Evolutionary conservation across 2,888 invertebrate genomes (phyloP).

Genomic region (Cerceris ruficornis): DNA sequence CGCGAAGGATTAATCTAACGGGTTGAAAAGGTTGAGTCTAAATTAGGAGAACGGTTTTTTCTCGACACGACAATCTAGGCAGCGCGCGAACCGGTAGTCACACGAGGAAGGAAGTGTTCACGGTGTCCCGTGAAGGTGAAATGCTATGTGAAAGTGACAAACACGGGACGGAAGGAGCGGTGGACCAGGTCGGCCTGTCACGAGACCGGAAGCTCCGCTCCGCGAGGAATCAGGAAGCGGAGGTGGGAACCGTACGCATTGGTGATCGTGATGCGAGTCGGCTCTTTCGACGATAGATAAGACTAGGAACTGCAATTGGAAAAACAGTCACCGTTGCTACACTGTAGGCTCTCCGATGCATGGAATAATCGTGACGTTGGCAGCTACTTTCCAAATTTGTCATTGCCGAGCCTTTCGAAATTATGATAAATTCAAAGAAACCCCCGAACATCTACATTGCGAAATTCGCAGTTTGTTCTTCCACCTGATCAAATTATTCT

Average conservation of each 20-base stretch:
- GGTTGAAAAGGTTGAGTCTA: no score
- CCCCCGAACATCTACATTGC: no score
- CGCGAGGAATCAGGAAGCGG: conserved; percentile 55
- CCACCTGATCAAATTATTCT: no score
- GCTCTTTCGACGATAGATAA: conserved; percentile 29
- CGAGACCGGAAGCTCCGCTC: conserved; percentile 68
- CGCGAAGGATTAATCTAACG: background rate
- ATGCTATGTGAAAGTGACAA: conserved; percentile 74
- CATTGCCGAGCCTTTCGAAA: no score
- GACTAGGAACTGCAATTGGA: conserved; percentile 41
- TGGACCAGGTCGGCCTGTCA: conserved; percentile 70
- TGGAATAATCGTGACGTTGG: background rate
- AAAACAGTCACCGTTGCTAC: conserved; percentile 60
- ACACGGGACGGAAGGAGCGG: conserved; percentile 55
- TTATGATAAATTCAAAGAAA: no score
- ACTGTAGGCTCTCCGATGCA: conserved; percentile 19
- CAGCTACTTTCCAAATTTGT: no score
- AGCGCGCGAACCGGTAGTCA: conserved; percentile 12
- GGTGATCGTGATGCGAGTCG: conserved; percentile 50
- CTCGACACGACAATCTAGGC: conserved; percentile 3
- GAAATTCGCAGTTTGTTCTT: no score
- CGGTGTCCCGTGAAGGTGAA: conserved; percentile 54
- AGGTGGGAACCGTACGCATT: conserved; percentile 35
- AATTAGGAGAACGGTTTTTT: conserved; percentile 22
- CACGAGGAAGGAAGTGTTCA: conserved; percentile 61